These are phyloP conservation scores for Rhopalosiphum nymphaeae DNA, from an alignment of 2,888 invertebrate species.

Conservation along the genomic window DNA sequence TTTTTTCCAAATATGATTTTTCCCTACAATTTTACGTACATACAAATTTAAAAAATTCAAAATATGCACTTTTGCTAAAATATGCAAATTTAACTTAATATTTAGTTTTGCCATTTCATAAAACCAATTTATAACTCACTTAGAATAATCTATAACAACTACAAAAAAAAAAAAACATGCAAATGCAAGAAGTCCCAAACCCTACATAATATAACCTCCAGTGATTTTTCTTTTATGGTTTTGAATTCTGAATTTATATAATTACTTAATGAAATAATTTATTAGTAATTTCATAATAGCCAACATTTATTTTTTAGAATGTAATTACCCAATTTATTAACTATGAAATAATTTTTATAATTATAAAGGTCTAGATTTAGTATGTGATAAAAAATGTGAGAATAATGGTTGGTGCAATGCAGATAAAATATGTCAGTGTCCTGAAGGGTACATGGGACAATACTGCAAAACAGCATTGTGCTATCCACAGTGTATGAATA, in stretches of 20 bases:
- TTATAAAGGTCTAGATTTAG: constrained; percentile 83
- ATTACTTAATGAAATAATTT: constrained; percentile 16
- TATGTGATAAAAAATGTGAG: constrained; percentile 88
- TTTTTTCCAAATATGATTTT: too few species aligned
- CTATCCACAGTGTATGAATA: constrained; percentile 93
- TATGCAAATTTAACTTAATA: too few species aligned
- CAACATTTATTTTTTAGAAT: background rate
- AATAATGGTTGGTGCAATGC: constrained; percentile 88
- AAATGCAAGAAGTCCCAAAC: too few species aligned
- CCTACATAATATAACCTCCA: too few species aligned
- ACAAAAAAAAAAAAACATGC: too few species aligned
- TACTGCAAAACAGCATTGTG: constrained; percentile 91
- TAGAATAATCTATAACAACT: too few species aligned
- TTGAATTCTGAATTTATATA: background rate
- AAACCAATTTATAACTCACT: too few species aligned
- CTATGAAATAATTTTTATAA: background rate
- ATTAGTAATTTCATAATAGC: background rate
- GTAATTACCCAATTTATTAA: background rate
- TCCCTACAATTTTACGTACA: too few species aligned
- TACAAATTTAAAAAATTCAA: too few species aligned
- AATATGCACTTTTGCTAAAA: too few species aligned
- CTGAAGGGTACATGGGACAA: constrained; percentile 91
- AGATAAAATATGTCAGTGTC: constrained; percentile 88
- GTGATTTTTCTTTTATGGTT: background rate
- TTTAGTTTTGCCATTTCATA: too few species aligned